These are phyloP conservation scores for Tringa solitaria DNA, from an alignment of 2,113 vertebrate genomes.

Conservation along the genomic window DNA sequence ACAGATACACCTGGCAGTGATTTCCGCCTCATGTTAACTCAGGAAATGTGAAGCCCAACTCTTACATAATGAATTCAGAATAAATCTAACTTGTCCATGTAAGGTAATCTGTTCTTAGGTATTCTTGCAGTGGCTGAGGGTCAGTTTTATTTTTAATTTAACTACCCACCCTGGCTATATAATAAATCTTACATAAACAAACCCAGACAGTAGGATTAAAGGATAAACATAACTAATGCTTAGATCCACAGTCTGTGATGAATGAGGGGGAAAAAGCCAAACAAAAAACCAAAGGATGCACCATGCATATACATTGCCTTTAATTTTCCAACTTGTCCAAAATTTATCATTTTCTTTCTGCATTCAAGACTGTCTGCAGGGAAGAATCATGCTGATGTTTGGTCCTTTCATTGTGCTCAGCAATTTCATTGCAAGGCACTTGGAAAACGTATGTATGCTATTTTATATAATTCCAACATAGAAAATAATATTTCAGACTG, in stretches of 20 bases:
- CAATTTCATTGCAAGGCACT: background rate
- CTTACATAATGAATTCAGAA: background rate
- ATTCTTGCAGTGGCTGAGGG: background rate
- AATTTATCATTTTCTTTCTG: background rate
- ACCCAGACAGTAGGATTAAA: slow-evolving; percentile 55
- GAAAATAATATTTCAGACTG: background rate
- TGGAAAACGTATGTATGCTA: background rate
- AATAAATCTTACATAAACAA: slow-evolving; percentile 52
- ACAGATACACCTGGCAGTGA: background rate
- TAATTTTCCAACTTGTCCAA: background rate
- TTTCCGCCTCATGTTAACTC: background rate
- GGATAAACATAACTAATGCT: slow-evolving; percentile 56
- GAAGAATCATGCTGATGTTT: background rate
- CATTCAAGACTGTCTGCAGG: background rate
- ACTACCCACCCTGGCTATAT: background rate
- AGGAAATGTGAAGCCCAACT: background rate
- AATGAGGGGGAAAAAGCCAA: background rate
- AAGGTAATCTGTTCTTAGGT: background rate
- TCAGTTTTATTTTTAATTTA: slow-evolving; percentile 40
- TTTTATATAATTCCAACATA: background rate
- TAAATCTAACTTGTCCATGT: background rate
- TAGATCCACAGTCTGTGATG: background rate
- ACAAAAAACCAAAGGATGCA: background rate
- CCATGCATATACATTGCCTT: background rate
- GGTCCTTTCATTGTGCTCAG: background rate